phyloP scores from a whole-genome alignment of 2,797 vertebrate genomes.

The Dromococcyx pavoninus region DNA sequence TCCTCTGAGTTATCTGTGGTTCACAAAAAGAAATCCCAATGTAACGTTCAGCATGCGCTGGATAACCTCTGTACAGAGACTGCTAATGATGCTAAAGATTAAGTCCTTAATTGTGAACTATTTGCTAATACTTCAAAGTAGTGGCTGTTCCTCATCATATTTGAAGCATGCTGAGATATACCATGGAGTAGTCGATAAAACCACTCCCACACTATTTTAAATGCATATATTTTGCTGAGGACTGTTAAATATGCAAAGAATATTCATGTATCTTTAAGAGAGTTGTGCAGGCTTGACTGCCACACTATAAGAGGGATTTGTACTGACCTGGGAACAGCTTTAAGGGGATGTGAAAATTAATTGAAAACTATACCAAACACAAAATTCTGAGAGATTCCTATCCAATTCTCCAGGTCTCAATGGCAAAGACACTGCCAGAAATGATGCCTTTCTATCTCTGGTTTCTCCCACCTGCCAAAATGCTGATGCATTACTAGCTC shows the following conservation, averaged over 20 bases:
- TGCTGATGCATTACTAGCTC: not conserved
- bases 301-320: not conserved
- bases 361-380: not conserved
- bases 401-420: not conserved
- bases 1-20: not conserved
- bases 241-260: not conserved
- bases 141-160: not conserved
- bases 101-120: not conserved
- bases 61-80: not conserved
- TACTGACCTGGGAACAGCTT: not conserved
- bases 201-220: not conserved
- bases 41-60: not conserved
- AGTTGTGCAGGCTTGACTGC: not conserved
- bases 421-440: not conserved
- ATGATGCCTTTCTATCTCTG: not conserved
- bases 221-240: not conserved
- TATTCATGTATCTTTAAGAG: not conserved
- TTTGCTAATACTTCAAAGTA: not conserved
- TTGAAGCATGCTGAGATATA: not conserved
- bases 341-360: not conserved
- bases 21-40: not conserved
- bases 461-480: not conserved
- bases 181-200: not conserved
- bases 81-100: not conserved
- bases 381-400: not conserved